phyloP scores from a whole-genome alignment of 2,797 vertebrate genomes.

The Balearica regulorum region DNA sequence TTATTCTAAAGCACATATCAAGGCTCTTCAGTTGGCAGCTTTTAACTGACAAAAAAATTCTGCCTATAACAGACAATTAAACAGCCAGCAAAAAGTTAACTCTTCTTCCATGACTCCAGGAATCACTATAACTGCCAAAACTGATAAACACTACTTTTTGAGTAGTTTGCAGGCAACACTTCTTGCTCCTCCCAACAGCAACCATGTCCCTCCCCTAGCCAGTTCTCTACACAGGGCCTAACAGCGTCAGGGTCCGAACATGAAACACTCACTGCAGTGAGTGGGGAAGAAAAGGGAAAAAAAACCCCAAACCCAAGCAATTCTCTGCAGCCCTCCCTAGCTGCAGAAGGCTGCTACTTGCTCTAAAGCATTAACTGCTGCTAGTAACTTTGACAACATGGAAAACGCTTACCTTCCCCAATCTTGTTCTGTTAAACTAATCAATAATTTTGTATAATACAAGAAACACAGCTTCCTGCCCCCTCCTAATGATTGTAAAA shows the following conservation, averaged over 20 bases:
- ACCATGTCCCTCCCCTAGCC: not conserved
- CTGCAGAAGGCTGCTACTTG: not conserved
- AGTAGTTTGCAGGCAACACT: not conserved
- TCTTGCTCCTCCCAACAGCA: not conserved
- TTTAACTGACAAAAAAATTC: not conserved
- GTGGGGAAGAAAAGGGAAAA: not conserved
- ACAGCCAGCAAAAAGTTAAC: not conserved
- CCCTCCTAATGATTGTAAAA: not conserved
- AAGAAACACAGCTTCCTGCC: not conserved
- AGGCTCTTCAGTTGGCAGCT: not conserved
- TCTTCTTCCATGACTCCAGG: not conserved
- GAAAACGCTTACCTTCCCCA: not conserved
- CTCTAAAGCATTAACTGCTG: not conserved
- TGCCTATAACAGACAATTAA: not conserved
- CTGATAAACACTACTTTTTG: fast-evolving
- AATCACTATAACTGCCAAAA: not conserved
- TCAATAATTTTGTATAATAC: not conserved
- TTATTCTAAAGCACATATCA: not conserved
- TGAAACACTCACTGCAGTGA: fast-evolving
- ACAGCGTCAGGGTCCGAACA: not conserved
- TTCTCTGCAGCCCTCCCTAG: not conserved
- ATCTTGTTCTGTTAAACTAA: not conserved
- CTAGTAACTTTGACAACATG: not conserved
- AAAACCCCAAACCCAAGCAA: too few species aligned
- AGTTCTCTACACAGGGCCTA: not conserved